phyloP scores from a whole-genome alignment of 1,140 invertebrate species.

The Parasteatoda tepidariorum region DNA sequence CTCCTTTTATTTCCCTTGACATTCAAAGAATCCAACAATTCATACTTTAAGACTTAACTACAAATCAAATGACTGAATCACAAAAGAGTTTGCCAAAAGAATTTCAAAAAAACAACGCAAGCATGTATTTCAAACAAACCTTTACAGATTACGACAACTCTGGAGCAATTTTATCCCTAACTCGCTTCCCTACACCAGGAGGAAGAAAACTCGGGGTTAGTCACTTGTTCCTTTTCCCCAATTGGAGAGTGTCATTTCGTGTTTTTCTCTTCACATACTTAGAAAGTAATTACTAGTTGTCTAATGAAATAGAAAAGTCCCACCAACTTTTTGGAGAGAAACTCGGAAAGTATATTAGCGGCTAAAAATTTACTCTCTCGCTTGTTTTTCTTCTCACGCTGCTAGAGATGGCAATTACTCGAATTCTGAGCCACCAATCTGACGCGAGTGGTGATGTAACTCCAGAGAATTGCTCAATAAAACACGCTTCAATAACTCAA shows the following conservation, averaged over 20 bases:
- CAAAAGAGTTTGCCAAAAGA: no score
- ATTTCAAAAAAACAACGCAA: no score
- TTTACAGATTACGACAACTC: no score
- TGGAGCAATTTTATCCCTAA: no score
- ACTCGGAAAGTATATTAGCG: not conserved
- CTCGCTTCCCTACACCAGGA: no score
- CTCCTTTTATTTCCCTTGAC: no score
- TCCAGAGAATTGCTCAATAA: not conserved
- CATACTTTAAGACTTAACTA: no score
- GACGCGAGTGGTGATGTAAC: not conserved
- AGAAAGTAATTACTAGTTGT: constrained; percentile 45
- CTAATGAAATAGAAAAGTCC: constrained; percentile 56
- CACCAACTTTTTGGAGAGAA: constrained; percentile 23
- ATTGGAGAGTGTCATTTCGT: constrained; percentile 28
- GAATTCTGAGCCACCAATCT: not conserved
- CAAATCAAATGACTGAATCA: no score
- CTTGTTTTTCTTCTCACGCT: constrained; percentile 16
- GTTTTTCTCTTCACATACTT: constrained; percentile 18
- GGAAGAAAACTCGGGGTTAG: no score
- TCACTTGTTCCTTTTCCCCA: no score
- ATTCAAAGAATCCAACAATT: no score
- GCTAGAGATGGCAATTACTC: constrained; percentile 20
- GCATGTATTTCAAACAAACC: no score
- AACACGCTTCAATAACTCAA: not conserved
- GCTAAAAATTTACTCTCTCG: not conserved